Evolutionary conservation across 2,888 invertebrate genomes (phyloP), one percentile per base, ranked within the genome.

Genomic region (Eupithecia pulchellata): DNA sequence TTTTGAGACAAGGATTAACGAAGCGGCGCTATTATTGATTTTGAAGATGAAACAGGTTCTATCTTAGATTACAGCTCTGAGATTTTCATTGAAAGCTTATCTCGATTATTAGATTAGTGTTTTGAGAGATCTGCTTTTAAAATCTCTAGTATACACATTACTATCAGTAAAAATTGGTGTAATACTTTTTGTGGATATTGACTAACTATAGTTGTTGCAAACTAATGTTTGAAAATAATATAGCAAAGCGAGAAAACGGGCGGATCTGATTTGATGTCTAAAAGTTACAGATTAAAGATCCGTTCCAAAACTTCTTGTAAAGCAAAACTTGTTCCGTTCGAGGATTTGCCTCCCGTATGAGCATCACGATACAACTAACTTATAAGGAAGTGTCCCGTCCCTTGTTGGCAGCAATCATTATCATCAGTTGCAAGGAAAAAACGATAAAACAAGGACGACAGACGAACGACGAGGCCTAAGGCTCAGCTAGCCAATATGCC

Each of bases 1-100:
- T 72, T 72, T 64, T 27, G 42, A 66, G 61, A 72, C 71, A 42
- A 58, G 72, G 68, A 71, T 71, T 68, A 71, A 47, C 62, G 13
- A 47, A 63, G 34, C 42, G 55, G 27, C 30, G 30, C 58, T 68
- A 42, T n/a, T 68, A 72, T 72, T 72, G 72, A 72, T 68, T 68
- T 72, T 66, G 71, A 11, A 60, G 63, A 68, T 66, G 39, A 63
- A 68, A 72, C 58, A 60, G 17, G 32, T 30, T 36, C 47, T 25
- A 29, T 32, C 39, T 61, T 29, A 67, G 67, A 52, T 62, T 36
- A 60, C n/a, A 30, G 58, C 30, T 60, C 30, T 30, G n/a, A 60
- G 32, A 30, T 60, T 60, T 60, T 60, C n/a, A 52, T 27, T 55
- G 27, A 17, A 64, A 42, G 29, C 42, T 39, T 42, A 29, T n/a